Evolutionary conservation across 2,113 vertebrate species (phyloP).

Genomic region (Himantopus leucocephalus): DNA sequence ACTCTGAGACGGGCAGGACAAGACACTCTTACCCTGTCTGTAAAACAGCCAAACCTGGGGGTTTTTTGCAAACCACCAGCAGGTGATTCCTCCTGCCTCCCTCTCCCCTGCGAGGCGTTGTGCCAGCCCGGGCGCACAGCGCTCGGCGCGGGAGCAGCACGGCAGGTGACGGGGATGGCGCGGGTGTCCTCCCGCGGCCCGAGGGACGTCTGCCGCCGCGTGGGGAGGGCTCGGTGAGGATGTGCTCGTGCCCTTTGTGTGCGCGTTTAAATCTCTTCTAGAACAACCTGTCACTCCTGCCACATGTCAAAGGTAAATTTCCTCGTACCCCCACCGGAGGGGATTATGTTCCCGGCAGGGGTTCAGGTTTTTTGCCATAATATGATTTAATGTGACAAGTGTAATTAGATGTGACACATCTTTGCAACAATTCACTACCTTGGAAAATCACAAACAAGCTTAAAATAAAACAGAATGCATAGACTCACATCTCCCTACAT

Average conservation of each 20-base stretch:
- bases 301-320: not conserved
- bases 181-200: not conserved
- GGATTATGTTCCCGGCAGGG: not conserved
- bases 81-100: not conserved
- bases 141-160: not conserved
- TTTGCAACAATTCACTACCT: not conserved
- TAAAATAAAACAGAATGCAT: not conserved
- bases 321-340: not conserved
- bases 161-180: accelerated
- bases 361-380: not conserved
- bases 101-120: not conserved
- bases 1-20: accelerated
- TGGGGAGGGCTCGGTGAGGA: accelerated
- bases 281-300: not conserved
- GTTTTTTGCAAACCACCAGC: not conserved
- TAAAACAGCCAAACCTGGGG: not conserved
- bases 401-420: slow-evolving; percentile 21
- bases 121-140: no score
- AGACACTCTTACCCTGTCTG: not conserved
- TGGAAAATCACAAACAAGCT: not conserved
- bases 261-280: accelerated
- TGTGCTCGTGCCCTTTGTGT: not conserved
- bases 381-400: slow-evolving; percentile 23
- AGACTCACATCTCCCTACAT: accelerated
- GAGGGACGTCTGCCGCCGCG: accelerated